Conservation (phyloP, 2,113 vertebrate genomes). For the Prietella phreatophila region DNA sequence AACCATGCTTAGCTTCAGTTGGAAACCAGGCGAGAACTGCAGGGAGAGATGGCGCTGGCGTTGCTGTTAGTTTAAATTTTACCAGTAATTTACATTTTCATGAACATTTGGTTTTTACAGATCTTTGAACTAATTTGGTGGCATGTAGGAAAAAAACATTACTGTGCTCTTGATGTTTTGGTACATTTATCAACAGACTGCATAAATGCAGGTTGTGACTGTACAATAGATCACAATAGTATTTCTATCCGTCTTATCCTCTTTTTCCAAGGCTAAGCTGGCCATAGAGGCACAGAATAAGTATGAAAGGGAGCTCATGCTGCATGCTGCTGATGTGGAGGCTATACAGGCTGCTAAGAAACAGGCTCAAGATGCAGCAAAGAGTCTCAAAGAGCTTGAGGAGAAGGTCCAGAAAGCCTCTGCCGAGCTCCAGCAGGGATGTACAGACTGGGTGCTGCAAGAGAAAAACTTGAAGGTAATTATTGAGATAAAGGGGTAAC, state of each 20-base stretch:
- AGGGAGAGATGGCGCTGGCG: too few relatives aligned
- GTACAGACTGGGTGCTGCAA: constrained; percentile 74
- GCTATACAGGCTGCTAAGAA: constrained; percentile 89
- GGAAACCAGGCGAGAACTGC: too few relatives aligned
- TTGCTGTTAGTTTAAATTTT: too few relatives aligned
- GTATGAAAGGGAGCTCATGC: constrained; percentile 92
- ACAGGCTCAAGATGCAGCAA: constrained; percentile 72
- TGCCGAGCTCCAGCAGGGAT: constrained; percentile 77
- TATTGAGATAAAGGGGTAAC: neutral
- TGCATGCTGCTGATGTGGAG: constrained; percentile 93
- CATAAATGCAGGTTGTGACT: neutral
- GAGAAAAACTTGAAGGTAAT: constrained; percentile 84
- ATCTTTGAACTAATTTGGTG: neutral
- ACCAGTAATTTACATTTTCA: neutral
- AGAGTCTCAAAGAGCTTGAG: constrained; percentile 78
- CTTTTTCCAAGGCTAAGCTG: constrained; percentile 78
- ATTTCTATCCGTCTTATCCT: neutral
- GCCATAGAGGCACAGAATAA: constrained; percentile 91
- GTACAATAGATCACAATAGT: neutral
- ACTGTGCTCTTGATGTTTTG: neutral
- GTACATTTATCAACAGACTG: neutral
- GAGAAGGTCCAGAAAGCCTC: constrained; percentile 79
- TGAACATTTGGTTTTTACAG: neutral
- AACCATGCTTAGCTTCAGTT: too few relatives aligned
- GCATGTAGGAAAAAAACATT: neutral